Evolutionary conservation across 2,797 vertebrate species (phyloP), one percentile per base, ranked within the genome.

Genomic region (Monodelphis domestica): DNA sequence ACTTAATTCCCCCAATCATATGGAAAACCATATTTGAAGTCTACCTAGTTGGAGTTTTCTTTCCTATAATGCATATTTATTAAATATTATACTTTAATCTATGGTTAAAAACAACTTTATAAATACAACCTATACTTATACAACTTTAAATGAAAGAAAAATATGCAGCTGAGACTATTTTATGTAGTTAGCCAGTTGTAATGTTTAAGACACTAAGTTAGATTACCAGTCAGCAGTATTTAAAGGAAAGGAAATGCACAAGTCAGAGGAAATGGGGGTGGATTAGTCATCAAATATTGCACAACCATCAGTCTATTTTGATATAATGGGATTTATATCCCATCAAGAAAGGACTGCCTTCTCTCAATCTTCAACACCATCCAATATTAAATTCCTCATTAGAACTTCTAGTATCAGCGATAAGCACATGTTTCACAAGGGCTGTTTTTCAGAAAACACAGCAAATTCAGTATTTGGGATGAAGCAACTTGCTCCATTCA

Each of bases 361-460:
- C 55, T 87, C 28, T 87, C 55, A n/a, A 53, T 91, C 30, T 94
- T 89, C 90, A 91, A 3, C 21, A 9, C 12, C 0, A 93, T 89
- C 29, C 33, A 91, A 90, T 53, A 53, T 38, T 94, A 92, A 92
- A 92, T 89, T 56, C 55, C 38, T 91, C 55, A 78, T 53, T 70
- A n/a, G 87, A 78, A 87, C n/a, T 53, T 53, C 90, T 52, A 33
- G 45, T 51, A 28, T 55, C 78, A 90, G 89, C 90, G n/a, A 89
- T 59, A 21, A 84, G 89, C 51, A 38, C 28, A 84, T 1, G 6
- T 3, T 1, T 38, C 53, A 45, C 11, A 50, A 26, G 17, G 21
- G 89, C 92, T 89, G 90, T 33, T 90, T n/a, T 91, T 92, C 54
- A 87, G 38, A 95, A 94, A 56, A 54, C 2, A 54, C n/a, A 88